Evolutionary conservation across 2,888 invertebrate genomes (phyloP).

Genomic region (Liposcelis brunnea): DNA sequence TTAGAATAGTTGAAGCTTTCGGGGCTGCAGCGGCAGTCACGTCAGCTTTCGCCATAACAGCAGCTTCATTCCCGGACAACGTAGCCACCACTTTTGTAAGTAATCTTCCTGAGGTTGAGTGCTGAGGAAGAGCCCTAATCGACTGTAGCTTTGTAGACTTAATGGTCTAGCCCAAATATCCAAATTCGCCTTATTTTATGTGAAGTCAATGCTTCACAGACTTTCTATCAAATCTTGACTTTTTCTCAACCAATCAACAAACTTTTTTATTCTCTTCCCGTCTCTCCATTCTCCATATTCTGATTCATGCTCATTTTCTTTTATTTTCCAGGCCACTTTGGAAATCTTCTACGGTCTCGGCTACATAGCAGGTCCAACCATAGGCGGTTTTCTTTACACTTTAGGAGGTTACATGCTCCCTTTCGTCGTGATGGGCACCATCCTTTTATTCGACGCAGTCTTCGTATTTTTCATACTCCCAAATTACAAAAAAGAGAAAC

Average conservation of each 20-base stretch:
- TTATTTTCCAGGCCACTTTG: slow-evolving; percentile 22
- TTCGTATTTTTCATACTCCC: slow-evolving; percentile 25
- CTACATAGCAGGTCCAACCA: slow-evolving; percentile 25
- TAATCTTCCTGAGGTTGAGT: too few species aligned
- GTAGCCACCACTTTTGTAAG: slow-evolving; percentile 33
- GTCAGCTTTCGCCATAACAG: slow-evolving; percentile 30
- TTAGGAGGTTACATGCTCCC: slow-evolving; percentile 32
- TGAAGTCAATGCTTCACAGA: too few species aligned
- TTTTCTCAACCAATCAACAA: too few species aligned
- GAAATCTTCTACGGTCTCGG: slow-evolving; percentile 26
- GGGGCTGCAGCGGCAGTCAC: slow-evolving; percentile 27
- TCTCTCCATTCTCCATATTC: too few species aligned
- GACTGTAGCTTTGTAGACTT: too few species aligned
- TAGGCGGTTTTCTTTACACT: slow-evolving; percentile 23
- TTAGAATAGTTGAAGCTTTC: slow-evolving; percentile 29
- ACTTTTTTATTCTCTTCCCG: too few species aligned
- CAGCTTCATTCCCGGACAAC: slow-evolving; percentile 30
- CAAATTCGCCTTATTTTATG: too few species aligned
- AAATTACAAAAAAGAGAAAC: slow-evolving; percentile 6
- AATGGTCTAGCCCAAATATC: too few species aligned
- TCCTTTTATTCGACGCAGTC: slow-evolving; percentile 23
- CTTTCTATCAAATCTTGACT: too few species aligned
- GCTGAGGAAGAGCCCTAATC: too few species aligned
- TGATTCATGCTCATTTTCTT: not conserved
- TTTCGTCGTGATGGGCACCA: slow-evolving; percentile 28